A percentile compares a stretch with the other conserved stretches of the same genome.
phyloP scores from a whole-genome alignment of 53 echinoderm and acorn worm genomes.

The Actinopyga echinites region DNA sequence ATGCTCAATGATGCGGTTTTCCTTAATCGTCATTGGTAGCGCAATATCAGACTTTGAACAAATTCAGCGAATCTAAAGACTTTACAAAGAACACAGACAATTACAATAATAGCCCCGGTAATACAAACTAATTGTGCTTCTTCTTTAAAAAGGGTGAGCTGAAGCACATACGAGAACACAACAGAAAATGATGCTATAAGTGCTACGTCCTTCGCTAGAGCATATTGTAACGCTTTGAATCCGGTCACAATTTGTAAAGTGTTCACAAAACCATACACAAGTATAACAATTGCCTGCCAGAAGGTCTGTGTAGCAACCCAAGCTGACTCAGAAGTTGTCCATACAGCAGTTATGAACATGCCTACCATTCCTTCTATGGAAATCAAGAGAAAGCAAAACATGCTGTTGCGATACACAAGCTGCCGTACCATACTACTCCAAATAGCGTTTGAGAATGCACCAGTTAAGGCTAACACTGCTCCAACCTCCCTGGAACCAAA shows the following conservation, averaged over 20 bases:
- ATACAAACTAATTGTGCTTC: neutral
- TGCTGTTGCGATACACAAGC: neutral
- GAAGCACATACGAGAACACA: neutral
- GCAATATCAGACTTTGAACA: no score
- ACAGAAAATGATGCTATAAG: neutral
- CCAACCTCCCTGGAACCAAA: no score
- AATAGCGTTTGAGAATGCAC: neutral
- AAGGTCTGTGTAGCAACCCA: neutral
- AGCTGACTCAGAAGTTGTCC: neutral
- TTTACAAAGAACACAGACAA: neutral
- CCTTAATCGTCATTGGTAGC: no score
- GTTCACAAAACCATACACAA: neutral
- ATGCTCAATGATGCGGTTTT: no score
- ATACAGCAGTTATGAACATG: neutral
- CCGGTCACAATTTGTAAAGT: neutral
- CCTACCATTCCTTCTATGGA: neutral
- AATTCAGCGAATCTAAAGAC: no score
- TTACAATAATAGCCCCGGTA: neutral
- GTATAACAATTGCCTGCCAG: no score
- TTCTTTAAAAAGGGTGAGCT: neutral
- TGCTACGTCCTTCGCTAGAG: neutral
- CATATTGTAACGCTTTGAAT: neutral
- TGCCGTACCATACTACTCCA: neutral
- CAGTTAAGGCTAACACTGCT: neutral
- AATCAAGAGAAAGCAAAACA: neutral